Conservation (phyloP, 2,888 invertebrate genomes). For the Macrosiphum euphorbiae region DNA sequence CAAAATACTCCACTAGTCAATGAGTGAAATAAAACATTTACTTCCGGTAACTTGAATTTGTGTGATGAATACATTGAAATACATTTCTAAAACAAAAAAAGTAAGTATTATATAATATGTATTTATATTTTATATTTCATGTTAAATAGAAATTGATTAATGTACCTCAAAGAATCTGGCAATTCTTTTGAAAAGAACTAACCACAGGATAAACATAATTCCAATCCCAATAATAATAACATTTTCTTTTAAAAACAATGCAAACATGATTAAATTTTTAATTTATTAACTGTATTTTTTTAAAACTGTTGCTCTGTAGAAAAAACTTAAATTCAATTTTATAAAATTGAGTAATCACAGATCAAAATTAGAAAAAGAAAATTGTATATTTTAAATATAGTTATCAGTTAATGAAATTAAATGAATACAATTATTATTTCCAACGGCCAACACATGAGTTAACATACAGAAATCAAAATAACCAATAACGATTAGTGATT, state of each 20-base stretch:
- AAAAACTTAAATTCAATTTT: not conserved
- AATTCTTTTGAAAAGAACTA: conserved; percentile 42
- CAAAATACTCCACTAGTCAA: conserved; percentile 55
- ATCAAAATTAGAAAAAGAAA: not conserved
- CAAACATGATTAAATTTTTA: conserved; percentile 12
- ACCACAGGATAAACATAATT: conserved; percentile 32
- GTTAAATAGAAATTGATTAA: not conserved
- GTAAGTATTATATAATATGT: not conserved
- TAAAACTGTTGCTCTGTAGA: not conserved
- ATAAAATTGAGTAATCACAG: not conserved
- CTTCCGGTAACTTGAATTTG: conserved; percentile 45
- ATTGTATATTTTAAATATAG: not conserved
- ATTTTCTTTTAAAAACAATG: conserved; percentile 2
- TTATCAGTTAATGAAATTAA: not conserved
- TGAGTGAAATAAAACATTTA: conserved; percentile 35
- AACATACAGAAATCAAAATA: not conserved
- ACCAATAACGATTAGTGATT: too few species aligned
- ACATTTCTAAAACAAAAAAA: conserved; percentile 49
- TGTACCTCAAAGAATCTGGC: not conserved
- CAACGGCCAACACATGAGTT: not conserved
- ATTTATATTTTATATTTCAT: not conserved
- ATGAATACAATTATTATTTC: not conserved
- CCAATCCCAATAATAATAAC: conserved; percentile 25
- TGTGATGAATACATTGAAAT: conserved; percentile 35
- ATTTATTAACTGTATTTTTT: not conserved